Evolutionary conservation across 2,888 invertebrate species (phyloP).

Genomic region (Trissolcus japonicus): DNA sequence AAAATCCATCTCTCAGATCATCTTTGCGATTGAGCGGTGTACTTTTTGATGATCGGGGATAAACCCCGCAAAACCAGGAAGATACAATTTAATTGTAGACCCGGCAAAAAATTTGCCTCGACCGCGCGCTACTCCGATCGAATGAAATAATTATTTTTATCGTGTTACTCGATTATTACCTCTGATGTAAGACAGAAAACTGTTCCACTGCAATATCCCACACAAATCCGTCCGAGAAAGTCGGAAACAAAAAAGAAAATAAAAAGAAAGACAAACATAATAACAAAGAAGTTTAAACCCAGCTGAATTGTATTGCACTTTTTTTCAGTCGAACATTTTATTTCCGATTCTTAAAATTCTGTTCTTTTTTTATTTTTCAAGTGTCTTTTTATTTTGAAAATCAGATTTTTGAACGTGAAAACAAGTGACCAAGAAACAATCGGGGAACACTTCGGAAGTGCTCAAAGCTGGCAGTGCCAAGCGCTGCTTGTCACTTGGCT

Average conservation of each 20-base stretch:
- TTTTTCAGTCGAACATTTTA: no score
- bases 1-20: conserved; percentile 24
- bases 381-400: background rate
- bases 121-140: no score
- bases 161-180: conserved; percentile 12
- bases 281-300: background rate
- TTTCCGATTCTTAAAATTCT: background rate
- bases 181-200: conserved; percentile 5
- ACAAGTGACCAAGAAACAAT: conserved; percentile 54
- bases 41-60: conserved; percentile 14
- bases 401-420: conserved; percentile 32
- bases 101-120: conserved; percentile 3
- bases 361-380: background rate
- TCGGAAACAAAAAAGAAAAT: background rate
- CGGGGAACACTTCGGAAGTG: conserved; percentile 59
- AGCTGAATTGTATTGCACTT: no score
- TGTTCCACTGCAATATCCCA: background rate
- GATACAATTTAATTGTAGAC: conserved; percentile 29
- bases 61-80: conserved; percentile 13
- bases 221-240: no score
- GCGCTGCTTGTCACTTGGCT: conserved; percentile 62
- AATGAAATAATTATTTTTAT: conserved; percentile 25
- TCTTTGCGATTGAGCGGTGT: conserved; percentile 25
- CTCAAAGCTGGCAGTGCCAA: conserved; percentile 57
- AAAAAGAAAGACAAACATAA: background rate